phyloP scores from a whole-genome alignment of 2,797 vertebrate genomes.

The Phaenicophaeus curvirostris region DNA sequence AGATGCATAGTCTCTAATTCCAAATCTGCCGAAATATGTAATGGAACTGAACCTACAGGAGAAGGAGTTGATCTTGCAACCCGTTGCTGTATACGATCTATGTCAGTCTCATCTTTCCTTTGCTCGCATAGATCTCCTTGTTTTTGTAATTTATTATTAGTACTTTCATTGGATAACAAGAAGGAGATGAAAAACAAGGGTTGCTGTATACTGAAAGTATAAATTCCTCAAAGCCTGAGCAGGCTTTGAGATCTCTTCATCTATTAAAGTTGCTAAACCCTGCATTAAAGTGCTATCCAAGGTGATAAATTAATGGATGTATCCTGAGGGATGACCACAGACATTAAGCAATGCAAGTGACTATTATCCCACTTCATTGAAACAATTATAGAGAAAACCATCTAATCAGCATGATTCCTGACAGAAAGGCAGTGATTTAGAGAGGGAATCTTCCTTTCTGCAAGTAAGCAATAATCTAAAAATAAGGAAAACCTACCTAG shows the following conservation, averaged over 20 bases:
- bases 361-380: constrained; percentile 9
- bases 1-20: not conserved
- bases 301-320: constrained; percentile 30
- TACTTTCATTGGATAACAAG: not conserved
- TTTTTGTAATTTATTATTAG: not conserved
- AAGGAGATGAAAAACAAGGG: constrained; percentile 10
- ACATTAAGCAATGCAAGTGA: constrained; percentile 12
- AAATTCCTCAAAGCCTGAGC: constrained; percentile 18
- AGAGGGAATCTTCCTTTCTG: constrained; percentile 1
- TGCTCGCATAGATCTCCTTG: not conserved
- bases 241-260: constrained; percentile 12
- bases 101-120: not conserved
- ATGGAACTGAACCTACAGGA: not conserved
- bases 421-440: not conserved
- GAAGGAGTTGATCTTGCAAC: not conserved
- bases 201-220: constrained; percentile 18
- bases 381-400: constrained; percentile 30
- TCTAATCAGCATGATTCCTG: not conserved
- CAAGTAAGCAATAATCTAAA: constrained; percentile 36
- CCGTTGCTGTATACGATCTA: not conserved
- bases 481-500: constrained; percentile 21
- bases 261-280: not conserved
- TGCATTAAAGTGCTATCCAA: constrained; percentile 25
- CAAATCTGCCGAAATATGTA: not conserved
- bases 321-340: constrained; percentile 18